Percentiles rank a stretch among this genome's conserved stretches.
These are phyloP conservation scores for Dryocosmus kuriphilus DNA, from an alignment of 2,888 invertebrate genomes.

Conservation along the genomic window DNA sequence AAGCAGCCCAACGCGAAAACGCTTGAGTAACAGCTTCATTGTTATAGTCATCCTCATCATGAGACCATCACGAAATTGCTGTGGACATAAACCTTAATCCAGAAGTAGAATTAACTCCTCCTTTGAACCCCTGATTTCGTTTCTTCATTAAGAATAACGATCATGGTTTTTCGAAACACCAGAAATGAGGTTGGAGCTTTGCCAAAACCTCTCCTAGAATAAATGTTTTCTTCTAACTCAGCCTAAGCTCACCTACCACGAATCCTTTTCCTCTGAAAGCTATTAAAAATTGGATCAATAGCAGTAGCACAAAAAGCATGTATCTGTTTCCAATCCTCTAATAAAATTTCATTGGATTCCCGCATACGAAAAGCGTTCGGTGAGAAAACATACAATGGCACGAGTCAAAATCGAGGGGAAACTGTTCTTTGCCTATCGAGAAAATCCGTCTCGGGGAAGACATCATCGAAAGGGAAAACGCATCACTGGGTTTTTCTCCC, in stretches of 20 bases:
- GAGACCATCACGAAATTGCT: conserved; percentile 56
- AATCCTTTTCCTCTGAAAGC: no score
- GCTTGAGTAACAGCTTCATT: conserved; percentile 66
- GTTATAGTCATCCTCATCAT: conserved; percentile 44
- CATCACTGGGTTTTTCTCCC: conserved; percentile 41
- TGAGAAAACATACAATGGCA: conserved; percentile 12
- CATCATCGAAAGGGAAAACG: conserved; percentile 39
- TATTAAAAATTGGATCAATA: neutral
- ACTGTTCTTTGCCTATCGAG: conserved; percentile 7
- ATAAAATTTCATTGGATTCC: conserved; percentile 11
- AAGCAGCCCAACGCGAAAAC: conserved; percentile 61
- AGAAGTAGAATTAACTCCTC: conserved; percentile 65
- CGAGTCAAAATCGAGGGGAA: neutral
- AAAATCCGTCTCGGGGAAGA: conserved; percentile 6
- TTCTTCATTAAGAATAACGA: neutral
- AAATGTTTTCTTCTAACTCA: neutral
- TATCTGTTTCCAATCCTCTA: neutral
- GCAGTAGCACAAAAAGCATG: neutral
- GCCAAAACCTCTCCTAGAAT: neutral
- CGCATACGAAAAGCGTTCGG: neutral
- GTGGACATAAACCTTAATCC: conserved; percentile 68
- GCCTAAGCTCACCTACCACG: neutral
- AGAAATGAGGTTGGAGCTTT: neutral
- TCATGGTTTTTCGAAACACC: neutral
- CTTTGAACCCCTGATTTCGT: neutral